Evolutionary conservation across 2,797 vertebrate species (phyloP), one percentile per base, ranked within the genome.

Genomic region (Diplodus puntazzo): DNA sequence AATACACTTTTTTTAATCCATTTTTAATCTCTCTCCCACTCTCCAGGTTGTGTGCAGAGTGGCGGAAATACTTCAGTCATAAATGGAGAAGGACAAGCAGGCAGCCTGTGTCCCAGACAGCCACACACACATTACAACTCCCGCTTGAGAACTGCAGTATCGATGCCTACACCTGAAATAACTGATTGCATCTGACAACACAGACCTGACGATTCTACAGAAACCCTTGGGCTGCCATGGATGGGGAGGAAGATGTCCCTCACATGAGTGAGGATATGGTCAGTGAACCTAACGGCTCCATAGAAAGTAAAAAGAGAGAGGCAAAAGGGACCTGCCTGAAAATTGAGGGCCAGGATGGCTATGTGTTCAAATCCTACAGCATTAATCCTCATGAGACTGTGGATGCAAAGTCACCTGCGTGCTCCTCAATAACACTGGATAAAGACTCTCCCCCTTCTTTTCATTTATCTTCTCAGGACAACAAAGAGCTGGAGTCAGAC

Each of bases 361-460:
- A 96, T 42, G 95, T 96, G 73, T 95, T 96, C 80, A 95, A 95
- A 85, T 95, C 95, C n/a, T 96, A 96, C 90, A 95, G 93, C 91
- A 89, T 95, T 69, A 89, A 90, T 57, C 93, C 95, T 68, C 92
- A 87, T 3, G 91, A 94, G 17, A 73, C 76, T 46, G 54, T 49
- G 7, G 92, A 92, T 43, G 79, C 74, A 83, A 90, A 84, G 63
- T 86, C 91, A 50, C 83, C 89, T 57, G 58, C 89, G 20, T 87
- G 85, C 79, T 91, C 88, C 27, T 93, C 94, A 57, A 45, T 95
- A 73, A 96, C 96, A 93, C 90, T 94, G 85, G 91, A 91, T 81
- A 96, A 94, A 89, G 95, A 96, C 87, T 89, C 92, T 62, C 83
- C 94, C 65, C 95, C 92, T 62, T 96, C 96, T 83, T 94, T 96